Conservation (phyloP, 2,797 vertebrate species). For the Microctenopoma steveboyesi region DNA sequence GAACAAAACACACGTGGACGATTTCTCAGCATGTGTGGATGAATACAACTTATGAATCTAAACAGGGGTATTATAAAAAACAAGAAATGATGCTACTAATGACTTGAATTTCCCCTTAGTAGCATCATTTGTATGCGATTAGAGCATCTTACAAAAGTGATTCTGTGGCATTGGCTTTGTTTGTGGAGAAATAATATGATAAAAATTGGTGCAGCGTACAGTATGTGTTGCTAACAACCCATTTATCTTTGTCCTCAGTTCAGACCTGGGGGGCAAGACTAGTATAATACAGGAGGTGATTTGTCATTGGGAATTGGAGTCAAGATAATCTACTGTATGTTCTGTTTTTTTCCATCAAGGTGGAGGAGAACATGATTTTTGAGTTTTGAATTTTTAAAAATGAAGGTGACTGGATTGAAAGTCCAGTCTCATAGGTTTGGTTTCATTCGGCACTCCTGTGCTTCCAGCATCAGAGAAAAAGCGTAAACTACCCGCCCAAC, state of each 20-base stretch:
- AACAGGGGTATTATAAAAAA: background rate
- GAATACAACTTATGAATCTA: background rate
- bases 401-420: no score
- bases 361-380: no score
- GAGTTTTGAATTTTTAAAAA: no score
- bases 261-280: background rate
- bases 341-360: no score
- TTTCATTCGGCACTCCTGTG: background rate
- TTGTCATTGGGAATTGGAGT: background rate
- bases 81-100: background rate
- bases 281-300: background rate
- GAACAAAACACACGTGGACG: background rate
- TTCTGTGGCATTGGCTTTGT: background rate
- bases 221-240: background rate
- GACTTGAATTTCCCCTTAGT: background rate
- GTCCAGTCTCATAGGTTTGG: background rate
- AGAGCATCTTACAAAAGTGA: background rate
- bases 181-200: slow-evolving; percentile 1
- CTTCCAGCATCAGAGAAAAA: background rate
- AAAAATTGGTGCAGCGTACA: background rate
- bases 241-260: background rate
- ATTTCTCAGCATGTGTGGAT: background rate
- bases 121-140: background rate
- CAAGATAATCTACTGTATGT: no score
- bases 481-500: no score